Base-by-base conservation (phyloP, 1,140 invertebrate species). In the Drosophila erecta region DNA sequence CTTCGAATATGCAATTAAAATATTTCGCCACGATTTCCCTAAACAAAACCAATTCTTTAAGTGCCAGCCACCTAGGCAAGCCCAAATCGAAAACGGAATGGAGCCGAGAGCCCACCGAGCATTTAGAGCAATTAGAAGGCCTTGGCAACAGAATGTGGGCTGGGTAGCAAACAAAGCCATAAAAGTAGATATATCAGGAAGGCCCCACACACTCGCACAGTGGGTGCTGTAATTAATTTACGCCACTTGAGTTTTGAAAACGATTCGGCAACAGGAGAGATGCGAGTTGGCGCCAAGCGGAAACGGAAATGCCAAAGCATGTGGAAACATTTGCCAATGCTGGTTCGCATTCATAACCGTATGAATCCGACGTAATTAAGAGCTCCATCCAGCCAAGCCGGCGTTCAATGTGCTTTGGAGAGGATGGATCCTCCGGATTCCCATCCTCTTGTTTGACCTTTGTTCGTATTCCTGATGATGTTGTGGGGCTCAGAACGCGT, bases 261-360 rank as follows among this genome's bases (percentile, higher is more conserved):
- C 70, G 70, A 70, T 73, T 73, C 46, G 67, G 61, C 55, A 59
- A 66, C 76, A 50, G 40, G 30, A 27, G 50, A 70, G 64, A 49
- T 41, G 33, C 20, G 24, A 40, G 66, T 3, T 64, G 65, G 69
- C 57, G 65, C 73, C 71, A 57, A 66, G 59, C 61, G 60, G 71
- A 55, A 71, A 70, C 78, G 78, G 78, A 81, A 59, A 71, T 83
- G 76, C 76, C 80, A 85, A 72, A 67, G 76, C 81, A 84, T 84
- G 80, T 84, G 80, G 80, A 84, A 84, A 84, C 80, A 84, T 84
- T 84, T 79, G 76, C 80, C 80, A 83, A 84, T 84, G 79, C 59
- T 43, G 43, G 53, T 27, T 27, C 50, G 57, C 57, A 56, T 56
- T 27, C 60, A 67, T 56, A 65, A 62, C 57, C 50, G 71, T 62